Base-by-base conservation (phyloP, 2,113 vertebrate species). In the Passerina amoena region DNA sequence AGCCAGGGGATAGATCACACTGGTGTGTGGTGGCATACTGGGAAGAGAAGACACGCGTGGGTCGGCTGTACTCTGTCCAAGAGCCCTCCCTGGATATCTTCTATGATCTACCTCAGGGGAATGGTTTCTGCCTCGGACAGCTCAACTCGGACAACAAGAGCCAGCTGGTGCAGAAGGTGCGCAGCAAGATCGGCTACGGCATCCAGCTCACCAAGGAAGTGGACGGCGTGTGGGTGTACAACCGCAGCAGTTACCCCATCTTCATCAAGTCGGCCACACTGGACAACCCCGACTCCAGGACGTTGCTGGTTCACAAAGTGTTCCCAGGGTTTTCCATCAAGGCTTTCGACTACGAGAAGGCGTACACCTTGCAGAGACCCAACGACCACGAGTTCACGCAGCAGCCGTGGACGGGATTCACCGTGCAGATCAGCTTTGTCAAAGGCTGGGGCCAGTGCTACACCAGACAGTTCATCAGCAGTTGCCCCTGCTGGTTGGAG, bases 91-190 rank as follows among this genome's bases (percentile, higher is more conserved):
- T 99, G 99, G 99, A 99, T 97, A 99, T 99, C 98, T 99, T 99
- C 98, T 99, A 99, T 78, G 99, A 99, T 99, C 99, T 99, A 99
- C 99, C 99, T 99, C 99, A 99, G 98, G 99, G 99, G 98, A 99
- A 99, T 75, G 99, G 99, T 98, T 99, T 99, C 98, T 99, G 99
- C 98, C 98, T 99, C 80, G 99, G 99, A 97, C 99, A 99, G 98
- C 99, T 99, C 96, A 98, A 98, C 97, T 99, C 99, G 11, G 99
- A 99, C 98, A 99, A 99, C 98, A 99, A 99, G 97, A 99, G 99
- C 97, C 99, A 99, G 69, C 98, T 99, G 97, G 99, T 99, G 97
- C 99, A 99, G 98, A 99, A 99, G 97, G 99, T 99, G 72, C 99
- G 99, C 84, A 98, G 99, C 98, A 99, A 99, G 93, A 99, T 99